Evolutionary conservation across 2,113 vertebrate species (phyloP), one percentile per base, ranked within the genome.

Genomic region (Sialia sialis): DNA sequence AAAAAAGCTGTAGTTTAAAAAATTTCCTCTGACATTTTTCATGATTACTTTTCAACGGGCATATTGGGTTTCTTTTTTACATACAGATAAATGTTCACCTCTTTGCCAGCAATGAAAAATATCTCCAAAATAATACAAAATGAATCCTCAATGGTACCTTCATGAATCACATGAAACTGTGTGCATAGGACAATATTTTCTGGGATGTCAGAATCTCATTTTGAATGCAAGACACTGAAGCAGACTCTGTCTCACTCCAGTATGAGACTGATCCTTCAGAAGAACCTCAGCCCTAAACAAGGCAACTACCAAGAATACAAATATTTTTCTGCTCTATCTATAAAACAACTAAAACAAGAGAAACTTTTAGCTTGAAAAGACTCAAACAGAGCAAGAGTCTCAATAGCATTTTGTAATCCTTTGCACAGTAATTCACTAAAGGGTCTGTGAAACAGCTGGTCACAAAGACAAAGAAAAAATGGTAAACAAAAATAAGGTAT

Each of bases 111-210:
- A 87, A 85, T 78, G 81, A 90, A 93, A 95, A 91, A 95, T 92
- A 85, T 25, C 67, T 91, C 81, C 60, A 73, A 75, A 92, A 93
- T 87, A 90, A 91, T 73, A 68, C 18, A 87, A 87, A 96, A 91
- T 92, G 80, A 94, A 95, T 96, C 51, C n/a, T 89, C 70, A 74
- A 0, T 34, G 54, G 76, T 86, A 56, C 63, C 54, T 89, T 51
- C 75, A 95, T 94, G 90, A 93, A 94, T 93, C 94, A 93, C 59
- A 69, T 44, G 60, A 69, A 94, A 74, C 22, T 22, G 55, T 32
- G 58, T 26, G 38, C 51, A 51, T 4, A 59, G 51, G 87, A 54
- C 55, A 69, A 25, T 76, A 94, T 66, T 94, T 86, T 76, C 64
- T 84, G 85, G 48, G 56, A 46, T 84, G 75, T 84, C 84, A 80